A percentile compares a stretch with the other conserved stretches of the same genome.
Evolutionary conservation across 2,113 vertebrate genomes (phyloP).

Genomic region (Pollimyrus isidori): DNA sequence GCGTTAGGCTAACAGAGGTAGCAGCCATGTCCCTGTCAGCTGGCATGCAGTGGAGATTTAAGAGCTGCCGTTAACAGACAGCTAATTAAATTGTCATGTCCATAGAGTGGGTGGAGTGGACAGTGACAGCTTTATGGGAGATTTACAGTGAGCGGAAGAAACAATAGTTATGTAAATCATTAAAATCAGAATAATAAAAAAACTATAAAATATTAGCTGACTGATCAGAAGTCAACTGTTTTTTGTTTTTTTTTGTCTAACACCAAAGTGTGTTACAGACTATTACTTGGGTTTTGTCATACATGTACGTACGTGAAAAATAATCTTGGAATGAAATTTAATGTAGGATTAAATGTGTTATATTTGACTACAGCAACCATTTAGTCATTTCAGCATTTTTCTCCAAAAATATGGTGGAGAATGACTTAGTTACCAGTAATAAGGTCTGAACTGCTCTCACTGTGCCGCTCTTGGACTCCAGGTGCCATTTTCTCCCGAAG

Average conservation of each 20-base stretch:
- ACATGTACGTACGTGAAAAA: not conserved
- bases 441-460: not conserved
- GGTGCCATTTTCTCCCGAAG: too few relatives aligned
- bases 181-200: not conserved
- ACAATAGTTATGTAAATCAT: constrained; percentile 1
- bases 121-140: not conserved
- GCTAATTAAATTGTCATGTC: not conserved
- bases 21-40: not conserved
- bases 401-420: not conserved
- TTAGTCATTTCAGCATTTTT: not conserved
- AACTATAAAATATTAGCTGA: not conserved
- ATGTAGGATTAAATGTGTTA: not conserved
- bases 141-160: not conserved
- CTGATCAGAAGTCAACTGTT: not conserved
- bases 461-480: too few relatives aligned
- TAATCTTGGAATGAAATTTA: not conserved
- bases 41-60: not conserved
- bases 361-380: not conserved
- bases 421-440: not conserved
- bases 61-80: not conserved
- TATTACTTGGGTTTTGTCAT: not conserved
- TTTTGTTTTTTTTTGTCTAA: not conserved
- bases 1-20: not conserved
- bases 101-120: constrained; percentile 3
- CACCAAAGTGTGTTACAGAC: not conserved